phyloP scores from a whole-genome alignment of 2,797 vertebrate species.

The Tarsius wallacei region DNA sequence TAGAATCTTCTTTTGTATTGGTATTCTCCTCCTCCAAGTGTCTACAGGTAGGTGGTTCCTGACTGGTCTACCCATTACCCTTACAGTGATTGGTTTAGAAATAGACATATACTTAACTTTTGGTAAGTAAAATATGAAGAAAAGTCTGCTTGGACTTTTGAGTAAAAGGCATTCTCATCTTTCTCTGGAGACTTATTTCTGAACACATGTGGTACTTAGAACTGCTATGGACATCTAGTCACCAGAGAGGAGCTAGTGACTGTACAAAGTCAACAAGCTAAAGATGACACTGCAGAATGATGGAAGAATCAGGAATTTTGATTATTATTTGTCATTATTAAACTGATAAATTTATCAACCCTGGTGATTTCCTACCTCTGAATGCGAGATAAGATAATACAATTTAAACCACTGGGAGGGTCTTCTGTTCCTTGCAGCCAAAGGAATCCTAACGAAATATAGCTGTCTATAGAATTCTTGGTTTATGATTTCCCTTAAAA shows the following conservation, averaged over 20 bases:
- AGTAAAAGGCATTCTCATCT: slow-evolving; percentile 18
- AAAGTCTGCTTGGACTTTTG: slow-evolving; percentile 6
- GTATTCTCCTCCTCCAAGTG: neutral
- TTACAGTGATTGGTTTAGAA: slow-evolving; percentile 27
- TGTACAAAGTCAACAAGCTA: neutral
- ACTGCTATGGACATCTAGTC: neutral
- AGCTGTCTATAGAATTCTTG: slow-evolving; percentile 59
- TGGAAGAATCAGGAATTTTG: slow-evolving; percentile 1
- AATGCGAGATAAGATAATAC: slow-evolving; percentile 47
- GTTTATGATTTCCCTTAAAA: slow-evolving; percentile 7
- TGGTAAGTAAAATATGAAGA: neutral
- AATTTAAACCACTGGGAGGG: neutral
- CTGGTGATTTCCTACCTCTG: neutral
- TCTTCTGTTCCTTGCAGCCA: slow-evolving; percentile 15
- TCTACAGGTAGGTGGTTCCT: neutral
- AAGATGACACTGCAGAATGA: neutral
- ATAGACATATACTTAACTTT: slow-evolving; percentile 50
- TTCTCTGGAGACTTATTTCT: neutral
- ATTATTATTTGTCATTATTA: slow-evolving; percentile 35
- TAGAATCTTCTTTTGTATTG: neutral
- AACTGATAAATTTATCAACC: slow-evolving; percentile 34
- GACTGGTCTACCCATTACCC: neutral
- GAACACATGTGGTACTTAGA: neutral
- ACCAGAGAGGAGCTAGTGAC: neutral
- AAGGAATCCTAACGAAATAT: slow-evolving; percentile 52